A percentile compares a stretch with the other conserved stretches of the same genome.
Conservation (phyloP, 2,888 invertebrate species). For the Morinoia aosen region DNA sequence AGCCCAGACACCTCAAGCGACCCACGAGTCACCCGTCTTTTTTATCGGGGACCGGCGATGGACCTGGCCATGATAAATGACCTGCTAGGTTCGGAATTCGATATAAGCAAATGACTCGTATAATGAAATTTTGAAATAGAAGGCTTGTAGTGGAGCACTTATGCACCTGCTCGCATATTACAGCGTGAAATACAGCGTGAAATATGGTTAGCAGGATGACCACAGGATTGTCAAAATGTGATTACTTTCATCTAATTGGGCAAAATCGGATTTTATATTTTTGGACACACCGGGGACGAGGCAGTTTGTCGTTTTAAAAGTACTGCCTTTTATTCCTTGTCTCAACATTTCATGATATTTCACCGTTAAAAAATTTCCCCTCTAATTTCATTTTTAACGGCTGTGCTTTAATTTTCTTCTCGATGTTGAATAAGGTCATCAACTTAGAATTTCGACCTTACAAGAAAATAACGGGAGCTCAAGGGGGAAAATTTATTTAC, state of each 20-base stretch:
- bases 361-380: background rate
- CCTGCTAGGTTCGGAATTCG: background rate
- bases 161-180: background rate
- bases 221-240: background rate
- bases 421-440: background rate
- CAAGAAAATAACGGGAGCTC: background rate
- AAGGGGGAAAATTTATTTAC: background rate
- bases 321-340: background rate
- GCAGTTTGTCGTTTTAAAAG: background rate
- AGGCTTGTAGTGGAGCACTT: background rate
- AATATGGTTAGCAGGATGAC: background rate
- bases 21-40: background rate
- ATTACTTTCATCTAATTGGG: too few relatives aligned
- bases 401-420: background rate
- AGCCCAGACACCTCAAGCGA: background rate
- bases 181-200: background rate
- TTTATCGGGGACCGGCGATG: background rate
- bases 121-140: background rate
- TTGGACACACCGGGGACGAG: too few relatives aligned
- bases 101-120: background rate
- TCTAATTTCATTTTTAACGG: background rate
- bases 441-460: background rate
- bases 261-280: too few relatives aligned
- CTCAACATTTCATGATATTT: background rate
- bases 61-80: background rate